A percentile compares a stretch with the other conserved stretches of the same genome.
Conservation (phyloP, 2,113 vertebrate genomes). For the Turnix velox region DNA sequence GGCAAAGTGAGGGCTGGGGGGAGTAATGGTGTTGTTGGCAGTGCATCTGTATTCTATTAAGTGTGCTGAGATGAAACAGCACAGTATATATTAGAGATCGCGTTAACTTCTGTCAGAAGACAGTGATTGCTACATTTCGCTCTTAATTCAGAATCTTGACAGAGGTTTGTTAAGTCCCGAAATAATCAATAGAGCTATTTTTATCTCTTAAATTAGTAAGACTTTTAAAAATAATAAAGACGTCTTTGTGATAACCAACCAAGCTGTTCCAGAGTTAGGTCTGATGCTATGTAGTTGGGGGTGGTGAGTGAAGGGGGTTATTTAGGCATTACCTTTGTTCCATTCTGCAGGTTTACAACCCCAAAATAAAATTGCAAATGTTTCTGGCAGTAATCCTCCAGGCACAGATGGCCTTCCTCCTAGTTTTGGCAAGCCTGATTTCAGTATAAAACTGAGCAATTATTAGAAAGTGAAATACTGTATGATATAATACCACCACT, state of each 20-base stretch:
- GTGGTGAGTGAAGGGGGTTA: slow-evolving; percentile 8
- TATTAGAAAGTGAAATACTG: slow-evolving; percentile 65
- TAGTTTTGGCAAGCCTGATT: slow-evolving; percentile 50
- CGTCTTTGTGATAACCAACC: slow-evolving; percentile 15
- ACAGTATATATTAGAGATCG: slow-evolving; percentile 16
- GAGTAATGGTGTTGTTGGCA: not conserved
- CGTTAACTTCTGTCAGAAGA: not conserved
- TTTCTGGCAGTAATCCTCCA: slow-evolving; percentile 44
- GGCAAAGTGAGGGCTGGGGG: not conserved
- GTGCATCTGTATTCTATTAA: slow-evolving; percentile 51
- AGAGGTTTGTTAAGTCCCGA: slow-evolving; percentile 25
- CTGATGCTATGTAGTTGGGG: not conserved
- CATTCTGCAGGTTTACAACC: slow-evolving; percentile 40
- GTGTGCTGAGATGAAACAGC: slow-evolving; percentile 10
- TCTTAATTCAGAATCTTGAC: slow-evolving; percentile 43
- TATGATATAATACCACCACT: slow-evolving; percentile 7
- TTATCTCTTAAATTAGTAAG: not conserved
- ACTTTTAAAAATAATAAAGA: slow-evolving; percentile 49
- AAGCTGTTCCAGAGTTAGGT: not conserved
- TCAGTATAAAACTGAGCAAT: slow-evolving; percentile 63
- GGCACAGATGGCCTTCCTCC: slow-evolving; percentile 49
- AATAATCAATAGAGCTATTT: slow-evolving; percentile 27
- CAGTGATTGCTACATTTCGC: slow-evolving; percentile 24
- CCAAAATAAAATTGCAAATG: slow-evolving; percentile 45
- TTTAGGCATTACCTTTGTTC: slow-evolving; percentile 41